These are phyloP conservation scores for Caiman crocodilus DNA, from an alignment of 2,797 vertebrate species.

Conservation along the genomic window DNA sequence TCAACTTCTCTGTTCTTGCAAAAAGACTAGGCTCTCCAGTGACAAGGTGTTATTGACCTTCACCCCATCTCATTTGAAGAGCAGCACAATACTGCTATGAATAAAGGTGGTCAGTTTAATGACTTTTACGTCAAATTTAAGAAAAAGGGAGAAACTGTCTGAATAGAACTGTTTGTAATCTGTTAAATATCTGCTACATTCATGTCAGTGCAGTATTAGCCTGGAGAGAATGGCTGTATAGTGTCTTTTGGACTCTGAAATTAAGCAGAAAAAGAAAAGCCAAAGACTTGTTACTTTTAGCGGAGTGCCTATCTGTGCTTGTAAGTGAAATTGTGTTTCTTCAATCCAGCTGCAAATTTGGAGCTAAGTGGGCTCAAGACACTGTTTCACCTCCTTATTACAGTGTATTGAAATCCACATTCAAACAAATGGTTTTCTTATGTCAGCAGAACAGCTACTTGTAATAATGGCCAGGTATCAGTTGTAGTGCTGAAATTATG, in stretches of 20 bases:
- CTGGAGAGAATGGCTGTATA: neutral
- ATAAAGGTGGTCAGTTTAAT: neutral
- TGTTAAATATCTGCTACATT: neutral
- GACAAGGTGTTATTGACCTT: neutral
- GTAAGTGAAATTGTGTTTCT: neutral
- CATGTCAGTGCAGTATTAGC: neutral
- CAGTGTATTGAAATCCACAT: neutral
- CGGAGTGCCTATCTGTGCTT: neutral
- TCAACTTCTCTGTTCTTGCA: neutral
- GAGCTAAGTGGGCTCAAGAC: neutral
- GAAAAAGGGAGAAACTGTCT: neutral
- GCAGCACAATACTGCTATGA: fast-evolving
- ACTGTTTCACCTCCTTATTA: neutral
- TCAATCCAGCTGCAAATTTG: neutral
- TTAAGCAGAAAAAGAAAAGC: neutral
- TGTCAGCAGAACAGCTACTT: neutral
- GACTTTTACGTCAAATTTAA: neutral
- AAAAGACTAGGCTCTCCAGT: neutral
- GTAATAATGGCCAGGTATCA: conserved; percentile 37
- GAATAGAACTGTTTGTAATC: fast-evolving
- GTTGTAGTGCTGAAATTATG: conserved; percentile 51
- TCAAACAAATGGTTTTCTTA: neutral
- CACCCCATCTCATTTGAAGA: neutral
- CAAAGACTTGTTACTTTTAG: neutral
- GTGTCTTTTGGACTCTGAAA: neutral